phyloP scores from a whole-genome alignment of 1,140 invertebrate genomes.

The Aporrectodea caliginosa region DNA sequence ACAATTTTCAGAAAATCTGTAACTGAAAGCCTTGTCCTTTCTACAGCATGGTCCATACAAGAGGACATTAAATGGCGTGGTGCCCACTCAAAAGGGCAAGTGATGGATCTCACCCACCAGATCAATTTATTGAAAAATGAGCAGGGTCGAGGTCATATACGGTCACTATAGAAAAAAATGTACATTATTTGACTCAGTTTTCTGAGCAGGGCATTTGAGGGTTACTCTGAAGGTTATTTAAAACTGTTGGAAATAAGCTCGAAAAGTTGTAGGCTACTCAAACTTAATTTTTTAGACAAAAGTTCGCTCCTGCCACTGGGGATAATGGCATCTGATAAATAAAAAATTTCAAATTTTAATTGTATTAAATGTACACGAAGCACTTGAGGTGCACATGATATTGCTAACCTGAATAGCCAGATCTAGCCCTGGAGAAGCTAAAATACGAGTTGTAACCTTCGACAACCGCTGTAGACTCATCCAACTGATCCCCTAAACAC shows the following conservation, averaged over 20 bases:
- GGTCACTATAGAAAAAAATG: no score
- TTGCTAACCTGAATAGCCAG: slow-evolving; percentile 58
- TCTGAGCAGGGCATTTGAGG: no score
- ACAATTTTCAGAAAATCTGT: no score
- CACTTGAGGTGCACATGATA: background rate
- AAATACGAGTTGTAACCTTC: slow-evolving; percentile 60
- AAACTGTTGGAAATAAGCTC: background rate
- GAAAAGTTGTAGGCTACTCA: background rate
- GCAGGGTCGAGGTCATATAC: no score
- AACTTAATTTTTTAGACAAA: background rate
- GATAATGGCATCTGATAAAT: background rate
- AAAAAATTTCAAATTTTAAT: background rate
- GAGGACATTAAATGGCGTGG: no score
- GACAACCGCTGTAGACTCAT: slow-evolving; percentile 55
- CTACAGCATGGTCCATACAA: no score
- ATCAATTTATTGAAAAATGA: no score
- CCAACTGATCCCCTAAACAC: slow-evolving; percentile 57
- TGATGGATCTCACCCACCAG: no score
- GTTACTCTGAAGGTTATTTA: background rate
- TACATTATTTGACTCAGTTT: no score
- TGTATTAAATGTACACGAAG: background rate
- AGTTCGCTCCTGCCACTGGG: no score
- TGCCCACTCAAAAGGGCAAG: no score
- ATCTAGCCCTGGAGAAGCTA: slow-evolving; percentile 56
- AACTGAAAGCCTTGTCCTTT: no score